Conservation (phyloP, 2,888 invertebrate species). For the Stenichneumon culpator region DNA sequence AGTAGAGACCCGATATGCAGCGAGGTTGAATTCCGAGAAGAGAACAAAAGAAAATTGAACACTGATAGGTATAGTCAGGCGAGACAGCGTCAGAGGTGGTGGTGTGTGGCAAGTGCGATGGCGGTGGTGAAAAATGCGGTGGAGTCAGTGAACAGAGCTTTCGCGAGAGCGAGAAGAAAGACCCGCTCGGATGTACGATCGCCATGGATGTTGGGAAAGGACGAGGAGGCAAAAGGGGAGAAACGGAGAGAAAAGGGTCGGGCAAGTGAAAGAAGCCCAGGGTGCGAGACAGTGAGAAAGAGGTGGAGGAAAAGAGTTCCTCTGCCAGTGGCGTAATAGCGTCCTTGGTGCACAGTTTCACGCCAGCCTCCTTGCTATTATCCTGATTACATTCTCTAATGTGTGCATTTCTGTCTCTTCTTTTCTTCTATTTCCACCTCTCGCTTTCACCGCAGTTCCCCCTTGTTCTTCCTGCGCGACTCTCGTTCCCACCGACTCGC, state of each 20-base stretch:
- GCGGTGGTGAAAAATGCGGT: constrained; percentile 47
- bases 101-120: constrained; percentile 41
- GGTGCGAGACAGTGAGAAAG: constrained; percentile 46
- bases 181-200: constrained; percentile 48
- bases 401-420: constrained; percentile 65
- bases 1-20: constrained; percentile 63
- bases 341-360: constrained; percentile 65
- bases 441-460: constrained; percentile 40
- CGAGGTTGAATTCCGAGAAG: not conserved
- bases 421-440: constrained; percentile 16
- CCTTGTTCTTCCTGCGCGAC: constrained; percentile 31
- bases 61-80: constrained; percentile 29
- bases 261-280: constrained; percentile 49
- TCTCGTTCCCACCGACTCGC: not conserved
- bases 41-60: constrained; percentile 36
- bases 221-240: constrained; percentile 44
- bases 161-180: constrained; percentile 50
- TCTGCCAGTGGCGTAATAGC: constrained; percentile 21
- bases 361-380: constrained; percentile 77
- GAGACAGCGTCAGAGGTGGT: constrained; percentile 50
- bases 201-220: constrained; percentile 43
- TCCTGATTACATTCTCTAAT: constrained; percentile 80
- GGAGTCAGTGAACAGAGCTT: constrained; percentile 34
- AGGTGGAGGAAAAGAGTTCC: constrained; percentile 34
- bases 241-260: constrained; percentile 32